A percentile compares a stretch with the other conserved stretches of the same genome.
Evolutionary conservation across 2,113 vertebrate genomes (phyloP).

Genomic region (Macrotus californicus): DNA sequence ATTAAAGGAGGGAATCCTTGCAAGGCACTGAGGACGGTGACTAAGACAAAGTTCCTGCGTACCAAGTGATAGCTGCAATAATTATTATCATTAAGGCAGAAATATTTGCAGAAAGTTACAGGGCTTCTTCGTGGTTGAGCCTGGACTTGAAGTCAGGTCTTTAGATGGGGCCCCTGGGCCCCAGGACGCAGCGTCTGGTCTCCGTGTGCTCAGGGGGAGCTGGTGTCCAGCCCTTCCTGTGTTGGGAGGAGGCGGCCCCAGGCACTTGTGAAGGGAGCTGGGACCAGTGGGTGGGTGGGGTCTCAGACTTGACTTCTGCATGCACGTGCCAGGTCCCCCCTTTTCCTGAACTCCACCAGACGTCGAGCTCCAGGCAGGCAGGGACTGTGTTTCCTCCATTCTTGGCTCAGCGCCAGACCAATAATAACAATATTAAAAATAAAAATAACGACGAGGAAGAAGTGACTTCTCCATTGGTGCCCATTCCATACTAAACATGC

Average conservation of each 20-base stretch:
- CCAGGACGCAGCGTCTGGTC: rapidly evolving
- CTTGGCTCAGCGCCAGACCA: background rate
- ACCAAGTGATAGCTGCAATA: rapidly evolving
- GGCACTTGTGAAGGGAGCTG: background rate
- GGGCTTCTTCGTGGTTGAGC: background rate
- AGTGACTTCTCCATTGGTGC: background rate
- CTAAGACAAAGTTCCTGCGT: background rate
- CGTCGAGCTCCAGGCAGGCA: background rate
- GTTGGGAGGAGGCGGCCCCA: background rate
- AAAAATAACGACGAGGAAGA: background rate
- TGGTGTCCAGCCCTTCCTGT: background rate
- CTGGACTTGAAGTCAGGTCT: background rate
- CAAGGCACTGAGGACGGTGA: background rate
- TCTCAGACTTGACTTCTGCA: background rate
- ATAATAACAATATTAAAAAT: background rate
- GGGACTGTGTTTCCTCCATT: background rate
- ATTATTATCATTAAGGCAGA: background rate
- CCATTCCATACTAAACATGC: rapidly evolving
- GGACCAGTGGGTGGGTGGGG: no score
- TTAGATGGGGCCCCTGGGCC: background rate
- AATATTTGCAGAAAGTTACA: background rate
- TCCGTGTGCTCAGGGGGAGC: background rate
- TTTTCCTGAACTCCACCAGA: background rate
- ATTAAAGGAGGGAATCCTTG: background rate
- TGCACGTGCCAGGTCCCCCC: rapidly evolving